These are phyloP conservation scores for Sinella curviseta DNA, from an alignment of 1,140 invertebrate species.

Conservation along the genomic window DNA sequence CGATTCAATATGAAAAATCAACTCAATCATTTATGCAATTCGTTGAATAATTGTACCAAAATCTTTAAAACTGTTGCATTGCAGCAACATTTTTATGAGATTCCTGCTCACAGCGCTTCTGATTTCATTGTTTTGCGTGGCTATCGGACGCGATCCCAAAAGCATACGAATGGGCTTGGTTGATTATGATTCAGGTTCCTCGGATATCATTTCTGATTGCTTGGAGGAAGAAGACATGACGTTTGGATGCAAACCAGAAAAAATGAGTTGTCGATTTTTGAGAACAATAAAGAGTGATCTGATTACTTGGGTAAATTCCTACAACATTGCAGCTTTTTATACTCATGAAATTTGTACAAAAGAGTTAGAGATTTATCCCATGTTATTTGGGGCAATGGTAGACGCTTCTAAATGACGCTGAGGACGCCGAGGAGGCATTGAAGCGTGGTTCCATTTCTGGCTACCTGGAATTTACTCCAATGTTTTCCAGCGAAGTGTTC, in stretches of 20 bases:
- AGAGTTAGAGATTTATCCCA: no score
- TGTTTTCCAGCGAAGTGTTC: conserved; percentile 1
- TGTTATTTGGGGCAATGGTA: not conserved
- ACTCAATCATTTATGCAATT: not conserved
- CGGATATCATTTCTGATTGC: not conserved
- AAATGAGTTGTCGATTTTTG: conserved; percentile 19
- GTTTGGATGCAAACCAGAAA: conserved; percentile 8
- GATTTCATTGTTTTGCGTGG: conserved; percentile 5
- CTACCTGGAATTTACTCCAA: conserved; percentile 5
- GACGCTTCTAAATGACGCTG: not conserved
- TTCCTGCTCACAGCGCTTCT: not conserved
- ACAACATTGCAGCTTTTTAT: not conserved
- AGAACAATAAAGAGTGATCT: not conserved
- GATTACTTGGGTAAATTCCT: not conserved
- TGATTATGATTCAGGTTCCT: not conserved
- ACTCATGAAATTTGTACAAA: no score
- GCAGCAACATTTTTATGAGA: not conserved
- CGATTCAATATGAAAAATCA: not conserved
- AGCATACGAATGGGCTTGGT: not conserved
- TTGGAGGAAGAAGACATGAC: conserved; percentile 11
- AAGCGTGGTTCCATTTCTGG: not conserved
- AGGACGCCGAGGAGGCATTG: not conserved
- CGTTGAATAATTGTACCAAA: not conserved
- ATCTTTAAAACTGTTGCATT: not conserved
- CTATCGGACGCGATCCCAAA: not conserved